Conservation (phyloP, 1,140 invertebrate species). For the Sitodiplosis mosellana region DNA sequence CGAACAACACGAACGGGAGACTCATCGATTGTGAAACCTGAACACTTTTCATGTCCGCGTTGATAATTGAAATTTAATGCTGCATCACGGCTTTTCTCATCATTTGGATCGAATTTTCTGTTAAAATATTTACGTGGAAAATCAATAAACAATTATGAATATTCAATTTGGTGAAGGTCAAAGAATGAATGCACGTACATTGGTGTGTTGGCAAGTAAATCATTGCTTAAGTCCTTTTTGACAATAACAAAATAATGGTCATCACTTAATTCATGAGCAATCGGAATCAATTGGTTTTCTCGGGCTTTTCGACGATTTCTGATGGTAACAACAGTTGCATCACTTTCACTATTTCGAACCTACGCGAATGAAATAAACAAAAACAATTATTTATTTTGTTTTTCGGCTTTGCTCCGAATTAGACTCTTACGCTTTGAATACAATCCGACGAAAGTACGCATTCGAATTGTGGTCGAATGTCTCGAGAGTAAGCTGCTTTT, state of each 20-base stretch:
- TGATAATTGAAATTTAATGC: conserved; percentile 16
- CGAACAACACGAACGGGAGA: neutral
- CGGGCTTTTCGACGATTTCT: conserved; percentile 11
- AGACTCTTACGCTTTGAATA: conserved; percentile 40
- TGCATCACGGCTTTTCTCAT: conserved; percentile 10
- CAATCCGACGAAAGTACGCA: conserved; percentile 46
- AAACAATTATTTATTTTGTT: neutral
- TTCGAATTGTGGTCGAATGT: conserved; percentile 47
- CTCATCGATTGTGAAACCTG: conserved; percentile 7
- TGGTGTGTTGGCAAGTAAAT: conserved; percentile 11
- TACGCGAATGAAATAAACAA: neutral
- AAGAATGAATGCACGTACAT: too few species aligned
- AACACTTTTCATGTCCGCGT: conserved; percentile 12
- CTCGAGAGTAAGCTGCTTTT: conserved; percentile 46
- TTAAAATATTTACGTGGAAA: neutral
- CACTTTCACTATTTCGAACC: conserved; percentile 9
- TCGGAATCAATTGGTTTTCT: conserved; percentile 10
- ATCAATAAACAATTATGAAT: neutral
- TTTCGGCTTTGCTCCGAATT: conserved; percentile 7
- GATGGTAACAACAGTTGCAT: conserved; percentile 8
- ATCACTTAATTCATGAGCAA: conserved; percentile 17
- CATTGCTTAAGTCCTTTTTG: conserved; percentile 9
- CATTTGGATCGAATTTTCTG: conserved; percentile 14
- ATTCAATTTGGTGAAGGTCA: neutral
- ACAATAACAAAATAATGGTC: conserved; percentile 17